These are phyloP conservation scores for Copsychus sechellarum DNA, from an alignment of 2,113 vertebrate genomes.

Conservation along the genomic window DNA sequence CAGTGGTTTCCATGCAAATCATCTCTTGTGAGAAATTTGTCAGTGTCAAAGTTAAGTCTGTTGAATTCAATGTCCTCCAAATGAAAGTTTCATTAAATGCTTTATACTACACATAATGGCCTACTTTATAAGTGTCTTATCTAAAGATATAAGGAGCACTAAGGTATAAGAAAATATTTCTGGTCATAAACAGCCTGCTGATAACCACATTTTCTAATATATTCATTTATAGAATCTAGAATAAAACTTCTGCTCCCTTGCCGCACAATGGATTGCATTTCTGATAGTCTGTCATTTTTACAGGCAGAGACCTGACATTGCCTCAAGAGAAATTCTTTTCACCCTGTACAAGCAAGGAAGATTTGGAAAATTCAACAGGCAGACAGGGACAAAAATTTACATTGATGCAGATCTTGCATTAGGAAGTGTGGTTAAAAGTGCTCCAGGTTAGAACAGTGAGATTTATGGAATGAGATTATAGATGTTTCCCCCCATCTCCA, in stretches of 20 bases:
- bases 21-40: conserved; percentile 49
- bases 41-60: conserved; percentile 53
- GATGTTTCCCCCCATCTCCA: not conserved
- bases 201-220: conserved; percentile 27
- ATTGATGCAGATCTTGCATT: not conserved
- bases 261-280: not conserved
- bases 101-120: conserved; percentile 52
- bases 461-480: not conserved
- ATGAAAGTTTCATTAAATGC: conserved; percentile 54
- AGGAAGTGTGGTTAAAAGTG: not conserved
- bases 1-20: conserved; percentile 60
- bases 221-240: not conserved
- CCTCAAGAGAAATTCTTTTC: not conserved
- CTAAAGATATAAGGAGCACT: conserved; percentile 44
- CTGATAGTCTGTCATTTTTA: not conserved
- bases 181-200: conserved; percentile 29
- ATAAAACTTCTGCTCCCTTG: not conserved
- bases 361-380: not conserved
- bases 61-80: conserved; percentile 46
- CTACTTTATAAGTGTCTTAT: conserved; percentile 47
- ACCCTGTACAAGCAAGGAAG: not conserved
- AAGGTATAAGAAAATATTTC: conserved; percentile 43
- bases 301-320: not conserved
- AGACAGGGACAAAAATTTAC: not conserved
- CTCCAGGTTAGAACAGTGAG: not conserved